A percentile compares a stretch with the other conserved stretches of the same genome.
These are phyloP conservation scores for Neocrepidodera transversa DNA, from an alignment of 2,888 invertebrate species.

Conservation along the genomic window DNA sequence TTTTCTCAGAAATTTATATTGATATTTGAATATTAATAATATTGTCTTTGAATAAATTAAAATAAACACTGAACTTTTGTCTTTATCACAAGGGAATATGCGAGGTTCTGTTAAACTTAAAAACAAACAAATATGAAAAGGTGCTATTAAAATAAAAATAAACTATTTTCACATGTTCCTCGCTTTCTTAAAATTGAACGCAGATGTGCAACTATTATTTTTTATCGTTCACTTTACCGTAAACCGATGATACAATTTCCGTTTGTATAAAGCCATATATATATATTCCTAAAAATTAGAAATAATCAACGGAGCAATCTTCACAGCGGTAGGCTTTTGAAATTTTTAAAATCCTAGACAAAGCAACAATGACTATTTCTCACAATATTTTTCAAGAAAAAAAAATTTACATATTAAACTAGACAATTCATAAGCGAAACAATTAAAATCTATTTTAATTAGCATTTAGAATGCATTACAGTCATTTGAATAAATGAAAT, in stretches of 20 bases:
- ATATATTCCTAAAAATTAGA: slow-evolving; percentile 16
- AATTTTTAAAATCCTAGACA: not conserved
- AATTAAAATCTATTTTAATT: not conserved
- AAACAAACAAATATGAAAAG: too few species aligned
- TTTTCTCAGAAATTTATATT: too few species aligned
- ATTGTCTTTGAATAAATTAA: too few species aligned
- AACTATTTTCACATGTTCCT: not conserved
- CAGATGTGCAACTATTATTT: slow-evolving; percentile 1
- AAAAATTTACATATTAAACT: not conserved
- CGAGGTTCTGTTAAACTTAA: too few species aligned
- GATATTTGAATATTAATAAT: too few species aligned
- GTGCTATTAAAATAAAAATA: not conserved
- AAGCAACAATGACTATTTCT: slow-evolving; percentile 13
- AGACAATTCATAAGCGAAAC: not conserved
- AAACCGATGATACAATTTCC: slow-evolving; percentile 21
- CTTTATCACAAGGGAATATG: too few species aligned
- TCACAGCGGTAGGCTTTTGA: slow-evolving; percentile 17
- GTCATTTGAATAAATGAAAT: not conserved
- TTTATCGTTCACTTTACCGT: not conserved
- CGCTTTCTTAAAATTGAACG: not conserved
- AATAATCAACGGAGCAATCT: slow-evolving; percentile 16
- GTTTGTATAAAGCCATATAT: slow-evolving; percentile 12
- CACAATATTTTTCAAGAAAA: slow-evolving; percentile 9
- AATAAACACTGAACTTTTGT: too few species aligned
- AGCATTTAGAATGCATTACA: not conserved